Evolutionary conservation across 2,888 invertebrate species (phyloP), one percentile per base, ranked within the genome.

Genomic region (Sinelater perroti): DNA sequence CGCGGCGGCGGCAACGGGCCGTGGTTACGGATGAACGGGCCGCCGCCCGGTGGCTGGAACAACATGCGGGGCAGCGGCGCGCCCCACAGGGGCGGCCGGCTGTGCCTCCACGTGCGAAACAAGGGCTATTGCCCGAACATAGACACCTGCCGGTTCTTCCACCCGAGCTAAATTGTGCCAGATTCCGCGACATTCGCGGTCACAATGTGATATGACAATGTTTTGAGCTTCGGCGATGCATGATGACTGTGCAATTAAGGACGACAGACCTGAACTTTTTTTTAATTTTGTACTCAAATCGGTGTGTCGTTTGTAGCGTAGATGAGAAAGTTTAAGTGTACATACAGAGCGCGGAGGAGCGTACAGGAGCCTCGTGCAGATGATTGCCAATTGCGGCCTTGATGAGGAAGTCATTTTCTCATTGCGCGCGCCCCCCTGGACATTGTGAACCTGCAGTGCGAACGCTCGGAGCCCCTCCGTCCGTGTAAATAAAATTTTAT

Each of bases 61-160:
- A 80, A 56, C 4, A 33, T 31, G 21, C 44, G 55, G 4, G 75
- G 77, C 10, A 73, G 67, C 7, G 69, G 71, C 30, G 30, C 69
- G 57, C 11, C 79, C 13, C 74, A 78, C 56, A 79, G 82, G 28
- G 76, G 81, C 8, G 60, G 82, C 74, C 30, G 83, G 81, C 28
- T 85, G 81, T 94, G 93, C 74, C 87, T 90, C 73, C 89, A 91
- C 74, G 90, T 90, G 71, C 87, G 89, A 74, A 87, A 88, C 69
- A 87, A 85, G 67, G 93, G 93, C 1, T 90, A 86, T 60, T 95
- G 95, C 79, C 82, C 91, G 45, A 86, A 90, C 72, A 91, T 91
- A 51, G 90, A 90, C 67, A 87, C 87, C 67, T 95, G 95, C 78
- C 86, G 87, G 49, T 95, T 90, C 76, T 80, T 92, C 66, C 95